A percentile compares a stretch with the other conserved stretches of the same genome.
Evolutionary conservation across 2,113 vertebrate genomes (phyloP).

Genomic region (Phalacrocorax aristotelis): DNA sequence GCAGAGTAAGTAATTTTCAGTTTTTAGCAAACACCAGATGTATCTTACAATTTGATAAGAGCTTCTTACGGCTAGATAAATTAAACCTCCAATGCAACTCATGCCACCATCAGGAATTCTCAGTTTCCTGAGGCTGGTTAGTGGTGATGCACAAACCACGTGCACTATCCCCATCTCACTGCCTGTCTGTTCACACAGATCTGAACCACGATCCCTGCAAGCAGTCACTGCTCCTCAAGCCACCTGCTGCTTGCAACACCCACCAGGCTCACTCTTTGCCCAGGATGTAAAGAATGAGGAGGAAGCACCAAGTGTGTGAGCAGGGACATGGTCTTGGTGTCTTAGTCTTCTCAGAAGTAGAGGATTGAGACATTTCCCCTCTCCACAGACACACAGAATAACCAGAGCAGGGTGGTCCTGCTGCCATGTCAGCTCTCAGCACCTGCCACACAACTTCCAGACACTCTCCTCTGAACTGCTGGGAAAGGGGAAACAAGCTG

Average conservation of each 20-base stretch:
- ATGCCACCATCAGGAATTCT: not conserved
- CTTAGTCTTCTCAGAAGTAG: not conserved
- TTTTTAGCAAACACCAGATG: not conserved
- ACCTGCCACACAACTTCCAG: not conserved
- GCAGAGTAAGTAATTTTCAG: not conserved
- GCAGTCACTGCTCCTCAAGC: not conserved
- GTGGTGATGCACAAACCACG: not conserved
- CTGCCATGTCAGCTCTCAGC: not conserved
- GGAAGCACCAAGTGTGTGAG: accelerated
- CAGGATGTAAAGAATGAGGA: not conserved
- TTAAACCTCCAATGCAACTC: not conserved
- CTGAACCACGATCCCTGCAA: not conserved
- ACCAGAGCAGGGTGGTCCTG: not conserved
- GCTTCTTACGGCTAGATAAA: not conserved
- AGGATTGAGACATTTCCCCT: not conserved
- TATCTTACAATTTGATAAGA: not conserved
- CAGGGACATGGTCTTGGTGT: not conserved
- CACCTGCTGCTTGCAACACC: not conserved
- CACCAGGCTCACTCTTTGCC: not conserved
- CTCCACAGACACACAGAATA: not conserved
- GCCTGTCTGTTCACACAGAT: not conserved
- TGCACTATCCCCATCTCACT: accelerated
- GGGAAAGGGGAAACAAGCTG: not conserved
- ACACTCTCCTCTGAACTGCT: not conserved
- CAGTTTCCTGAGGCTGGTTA: not conserved